These are phyloP conservation scores for Azorinus chamasolen DNA, from an alignment of 2,888 invertebrate genomes.

Conservation along the genomic window DNA sequence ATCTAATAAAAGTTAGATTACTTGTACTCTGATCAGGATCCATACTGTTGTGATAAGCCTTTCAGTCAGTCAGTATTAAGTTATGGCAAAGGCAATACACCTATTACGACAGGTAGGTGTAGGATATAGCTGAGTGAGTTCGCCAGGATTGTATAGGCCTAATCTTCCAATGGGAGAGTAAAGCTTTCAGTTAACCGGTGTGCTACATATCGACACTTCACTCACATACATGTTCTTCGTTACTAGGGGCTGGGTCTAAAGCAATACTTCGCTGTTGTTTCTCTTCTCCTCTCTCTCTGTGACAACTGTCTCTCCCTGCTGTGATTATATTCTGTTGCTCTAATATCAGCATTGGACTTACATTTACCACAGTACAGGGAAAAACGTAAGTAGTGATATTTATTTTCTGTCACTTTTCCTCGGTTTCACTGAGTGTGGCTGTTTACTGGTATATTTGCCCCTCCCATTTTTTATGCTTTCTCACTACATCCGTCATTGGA, in stretches of 20 bases:
- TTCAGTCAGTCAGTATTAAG: conserved; percentile 10
- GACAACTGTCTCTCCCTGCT: not conserved
- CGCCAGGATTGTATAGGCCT: conserved; percentile 19
- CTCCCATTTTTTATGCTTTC: too few species aligned
- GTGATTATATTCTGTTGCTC: conserved; percentile 1
- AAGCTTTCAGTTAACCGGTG: conserved; percentile 36
- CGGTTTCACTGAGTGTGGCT: too few species aligned
- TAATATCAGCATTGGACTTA: too few species aligned
- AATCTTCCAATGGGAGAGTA: conserved; percentile 53
- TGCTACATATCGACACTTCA: conserved; percentile 41
- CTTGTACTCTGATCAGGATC: too few species aligned
- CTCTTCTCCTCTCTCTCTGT: conserved; percentile 27
- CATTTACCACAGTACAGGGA: too few species aligned
- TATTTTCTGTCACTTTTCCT: too few species aligned
- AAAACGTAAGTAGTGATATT: too few species aligned
- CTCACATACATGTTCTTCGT: conserved; percentile 31
- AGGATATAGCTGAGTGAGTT: conserved; percentile 39
- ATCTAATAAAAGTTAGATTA: too few species aligned
- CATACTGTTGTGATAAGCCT: not conserved
- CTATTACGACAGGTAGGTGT: conserved; percentile 31
- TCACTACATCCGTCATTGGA: too few species aligned
- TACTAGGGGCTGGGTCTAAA: conserved; percentile 33
- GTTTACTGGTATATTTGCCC: too few species aligned
- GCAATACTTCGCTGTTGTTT: conserved; percentile 19
- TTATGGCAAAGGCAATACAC: too few species aligned